These are phyloP conservation scores for Phthorimaea operculella DNA, from an alignment of 1,140 invertebrate species.

Conservation along the genomic window DNA sequence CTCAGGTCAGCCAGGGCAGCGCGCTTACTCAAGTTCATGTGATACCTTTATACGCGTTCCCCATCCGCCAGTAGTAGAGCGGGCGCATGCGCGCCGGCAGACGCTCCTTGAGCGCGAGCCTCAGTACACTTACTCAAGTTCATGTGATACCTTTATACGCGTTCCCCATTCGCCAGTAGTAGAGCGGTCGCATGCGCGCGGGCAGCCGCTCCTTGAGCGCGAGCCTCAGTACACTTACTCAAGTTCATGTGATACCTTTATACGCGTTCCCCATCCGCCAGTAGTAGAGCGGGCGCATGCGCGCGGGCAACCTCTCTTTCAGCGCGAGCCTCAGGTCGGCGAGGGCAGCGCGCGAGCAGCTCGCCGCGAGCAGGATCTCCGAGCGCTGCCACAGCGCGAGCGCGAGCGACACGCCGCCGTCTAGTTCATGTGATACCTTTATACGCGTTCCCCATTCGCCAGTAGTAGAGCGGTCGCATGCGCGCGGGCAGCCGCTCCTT, in stretches of 20 bases:
- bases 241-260: too few relatives aligned
- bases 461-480: constrained; percentile 70
- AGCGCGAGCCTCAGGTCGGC: constrained; percentile 72
- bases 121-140: too few relatives aligned
- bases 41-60: constrained; percentile 70
- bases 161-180: too few relatives aligned
- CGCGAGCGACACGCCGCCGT: constrained; percentile 71
- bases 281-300: constrained; percentile 70
- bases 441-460: constrained; percentile 73
- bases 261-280: constrained; percentile 73
- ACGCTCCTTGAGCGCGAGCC: constrained; percentile 70
- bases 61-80: constrained; percentile 73
- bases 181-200: too few relatives aligned
- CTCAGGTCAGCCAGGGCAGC: constrained; percentile 72
- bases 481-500: constrained; percentile 69
- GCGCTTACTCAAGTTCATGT: too few relatives aligned
- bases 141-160: too few relatives aligned
- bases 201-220: too few relatives aligned
- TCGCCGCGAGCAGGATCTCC: constrained; percentile 64
- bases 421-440: constrained; percentile 67
- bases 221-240: too few relatives aligned
- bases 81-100: constrained; percentile 67
- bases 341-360: constrained; percentile 68
- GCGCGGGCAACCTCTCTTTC: constrained; percentile 69
- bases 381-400: constrained; percentile 71